Conservation (phyloP, 2,797 vertebrate species). For the Brachyrhaphis roseni region DNA sequence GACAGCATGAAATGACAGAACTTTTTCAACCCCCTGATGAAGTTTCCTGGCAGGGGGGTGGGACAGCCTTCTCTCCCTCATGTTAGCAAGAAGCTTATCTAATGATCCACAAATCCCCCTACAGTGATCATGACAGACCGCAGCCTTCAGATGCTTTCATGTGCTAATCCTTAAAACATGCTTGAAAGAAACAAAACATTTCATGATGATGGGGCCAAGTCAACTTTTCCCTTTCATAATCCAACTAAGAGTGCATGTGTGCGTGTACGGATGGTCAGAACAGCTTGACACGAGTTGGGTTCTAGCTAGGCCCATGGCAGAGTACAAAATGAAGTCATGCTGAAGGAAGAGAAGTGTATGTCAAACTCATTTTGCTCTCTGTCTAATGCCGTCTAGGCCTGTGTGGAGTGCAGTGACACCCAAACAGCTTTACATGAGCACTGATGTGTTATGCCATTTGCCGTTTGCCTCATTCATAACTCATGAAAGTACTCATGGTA, state of each 20-base stretch:
- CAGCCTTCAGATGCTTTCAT: slow-evolving; percentile 74
- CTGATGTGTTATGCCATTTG: slow-evolving; percentile 76
- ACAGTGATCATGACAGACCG: slow-evolving; percentile 71
- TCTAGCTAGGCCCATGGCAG: slow-evolving; percentile 60
- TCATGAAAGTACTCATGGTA: slow-evolving; percentile 76
- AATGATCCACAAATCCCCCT: slow-evolving; percentile 75
- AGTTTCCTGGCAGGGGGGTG: slow-evolving; percentile 61
- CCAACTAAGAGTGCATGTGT: slow-evolving; percentile 19
- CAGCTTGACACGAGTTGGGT: slow-evolving; percentile 64
- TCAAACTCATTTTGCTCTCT: slow-evolving; percentile 66
- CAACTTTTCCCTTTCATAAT: slow-evolving; percentile 73
- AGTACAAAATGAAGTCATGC: slow-evolving; percentile 69
- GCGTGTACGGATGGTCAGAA: slow-evolving; percentile 40
- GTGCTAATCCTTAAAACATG: slow-evolving; percentile 76
- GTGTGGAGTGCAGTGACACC: slow-evolving; percentile 70
- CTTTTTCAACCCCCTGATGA: slow-evolving; percentile 59
- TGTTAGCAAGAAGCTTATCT: slow-evolving; percentile 63
- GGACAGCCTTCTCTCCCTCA: slow-evolving; percentile 46
- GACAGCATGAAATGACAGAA: slow-evolving; percentile 69
- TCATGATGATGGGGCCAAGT: slow-evolving; percentile 67
- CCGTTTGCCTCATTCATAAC: slow-evolving; percentile 80
- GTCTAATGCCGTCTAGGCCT: slow-evolving; percentile 62
- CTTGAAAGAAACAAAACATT: slow-evolving; percentile 72
- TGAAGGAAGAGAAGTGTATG: slow-evolving; percentile 66
- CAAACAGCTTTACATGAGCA: slow-evolving; percentile 73